phyloP scores from a whole-genome alignment of 2,113 vertebrate genomes.

The Eolophus roseicapilla region DNA sequence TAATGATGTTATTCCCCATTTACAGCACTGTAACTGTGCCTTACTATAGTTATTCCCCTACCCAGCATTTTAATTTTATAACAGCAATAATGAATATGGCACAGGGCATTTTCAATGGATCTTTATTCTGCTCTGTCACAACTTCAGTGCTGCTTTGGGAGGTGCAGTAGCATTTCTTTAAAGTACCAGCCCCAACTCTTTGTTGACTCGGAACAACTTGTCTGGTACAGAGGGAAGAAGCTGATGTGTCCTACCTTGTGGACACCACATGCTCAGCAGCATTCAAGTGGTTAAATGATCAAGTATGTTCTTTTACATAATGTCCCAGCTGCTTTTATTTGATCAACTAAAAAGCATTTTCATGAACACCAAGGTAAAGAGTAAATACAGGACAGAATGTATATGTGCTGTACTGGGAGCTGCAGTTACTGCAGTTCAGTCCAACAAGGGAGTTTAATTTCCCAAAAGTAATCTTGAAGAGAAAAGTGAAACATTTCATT shows the following conservation, averaged over 20 bases:
- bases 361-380: not conserved
- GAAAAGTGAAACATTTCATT: not conserved
- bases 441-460: not conserved
- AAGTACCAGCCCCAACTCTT: not conserved
- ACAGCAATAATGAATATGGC: not conserved
- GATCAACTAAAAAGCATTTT: not conserved
- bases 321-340: not conserved
- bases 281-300: slow-evolving; percentile 29
- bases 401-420: not conserved
- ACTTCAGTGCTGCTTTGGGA: not conserved
- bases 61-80: slow-evolving; percentile 9
- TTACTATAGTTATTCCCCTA: not conserved
- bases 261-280: not conserved
- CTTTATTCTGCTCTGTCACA: not conserved
- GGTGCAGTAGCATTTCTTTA: not conserved
- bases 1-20: not conserved
- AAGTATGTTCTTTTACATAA: not conserved
- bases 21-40: not conserved
- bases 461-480: not conserved
- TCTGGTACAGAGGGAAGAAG: not conserved
- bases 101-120: not conserved
- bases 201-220: not conserved
- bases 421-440: not conserved
- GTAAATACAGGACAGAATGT: not conserved
- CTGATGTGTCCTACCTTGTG: not conserved